Evolutionary conservation across 2,113 vertebrate genomes (phyloP).

Genomic region (Tautogolabrus adspersus): DNA sequence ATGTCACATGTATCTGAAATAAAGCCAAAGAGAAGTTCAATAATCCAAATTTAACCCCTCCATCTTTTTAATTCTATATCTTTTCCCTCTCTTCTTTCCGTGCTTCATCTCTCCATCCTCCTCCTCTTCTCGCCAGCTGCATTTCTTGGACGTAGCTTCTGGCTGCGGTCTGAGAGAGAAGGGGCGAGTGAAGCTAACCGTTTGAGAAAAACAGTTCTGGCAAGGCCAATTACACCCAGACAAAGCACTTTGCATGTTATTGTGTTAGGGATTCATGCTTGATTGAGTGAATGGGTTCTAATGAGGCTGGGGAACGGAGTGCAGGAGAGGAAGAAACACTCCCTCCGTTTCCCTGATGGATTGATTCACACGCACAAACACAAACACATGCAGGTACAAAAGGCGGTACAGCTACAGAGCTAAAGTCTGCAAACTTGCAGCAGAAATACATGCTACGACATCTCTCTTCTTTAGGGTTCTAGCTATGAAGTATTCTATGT

Average conservation of each 20-base stretch:
- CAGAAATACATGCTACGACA: too few relatives aligned
- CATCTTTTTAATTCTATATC: constrained; percentile 4
- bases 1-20: constrained; percentile 15
- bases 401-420: constrained; percentile 23
- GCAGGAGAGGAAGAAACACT: constrained; percentile 60
- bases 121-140: constrained; percentile 47
- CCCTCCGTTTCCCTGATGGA: constrained; percentile 59
- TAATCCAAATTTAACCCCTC: not conserved
- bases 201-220: constrained; percentile 69
- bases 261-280: constrained; percentile 79
- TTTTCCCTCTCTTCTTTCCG: constrained; percentile 6
- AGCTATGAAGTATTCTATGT: not conserved
- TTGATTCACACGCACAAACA: constrained; percentile 37
- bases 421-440: constrained; percentile 4
- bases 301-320: constrained; percentile 73
- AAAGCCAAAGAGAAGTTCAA: constrained; percentile 5
- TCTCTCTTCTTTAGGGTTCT: not conserved
- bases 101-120: constrained; percentile 37
- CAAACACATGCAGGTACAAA: constrained; percentile 25
- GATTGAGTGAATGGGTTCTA: constrained; percentile 81
- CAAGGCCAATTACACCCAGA: constrained; percentile 78
- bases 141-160: constrained; percentile 61
- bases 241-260: constrained; percentile 81
- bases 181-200: constrained; percentile 56
- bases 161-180: constrained; percentile 51